Conservation (phyloP, 2,888 invertebrate genomes). For the Eremobia ochroleuca region DNA sequence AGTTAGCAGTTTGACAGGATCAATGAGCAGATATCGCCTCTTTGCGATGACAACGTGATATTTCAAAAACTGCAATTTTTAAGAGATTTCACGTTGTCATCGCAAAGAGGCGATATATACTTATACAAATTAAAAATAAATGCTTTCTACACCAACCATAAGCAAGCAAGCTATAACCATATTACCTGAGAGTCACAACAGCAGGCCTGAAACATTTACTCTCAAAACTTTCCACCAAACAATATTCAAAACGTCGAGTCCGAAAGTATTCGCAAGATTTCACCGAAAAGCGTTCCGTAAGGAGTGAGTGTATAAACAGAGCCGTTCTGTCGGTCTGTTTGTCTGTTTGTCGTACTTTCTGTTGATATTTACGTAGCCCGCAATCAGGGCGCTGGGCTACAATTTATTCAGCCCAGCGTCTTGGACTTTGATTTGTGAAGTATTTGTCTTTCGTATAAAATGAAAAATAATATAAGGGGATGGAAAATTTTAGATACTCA, state of each 20-base stretch:
- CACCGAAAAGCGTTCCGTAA: conserved; percentile 47
- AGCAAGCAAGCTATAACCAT: not conserved
- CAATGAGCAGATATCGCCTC: too few species aligned
- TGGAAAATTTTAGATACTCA: conserved; percentile 39
- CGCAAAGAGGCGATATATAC: too few species aligned
- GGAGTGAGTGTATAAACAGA: conserved; percentile 60
- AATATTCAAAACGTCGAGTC: conserved; percentile 34
- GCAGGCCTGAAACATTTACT: not conserved
- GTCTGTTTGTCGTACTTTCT: conserved; percentile 65
- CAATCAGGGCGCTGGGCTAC: conserved; percentile 66
- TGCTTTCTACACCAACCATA: not conserved
- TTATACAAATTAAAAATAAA: not conserved
- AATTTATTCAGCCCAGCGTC: conserved; percentile 74
- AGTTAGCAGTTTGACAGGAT: not conserved
- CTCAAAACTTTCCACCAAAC: conserved; percentile 28
- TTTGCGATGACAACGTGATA: too few species aligned
- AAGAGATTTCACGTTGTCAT: too few species aligned
- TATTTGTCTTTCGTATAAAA: conserved; percentile 72
- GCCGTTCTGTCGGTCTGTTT: conserved; percentile 53
- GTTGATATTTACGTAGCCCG: conserved; percentile 64
- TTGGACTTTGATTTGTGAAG: conserved; percentile 73
- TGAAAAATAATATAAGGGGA: conserved; percentile 61
- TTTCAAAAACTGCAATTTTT: too few species aligned
- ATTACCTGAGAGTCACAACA: conserved; percentile 3
- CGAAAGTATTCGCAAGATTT: conserved; percentile 59